Evolutionary conservation across 2,113 vertebrate genomes (phyloP), one percentile per base, ranked within the genome.

Genomic region (Helogale parvula): DNA sequence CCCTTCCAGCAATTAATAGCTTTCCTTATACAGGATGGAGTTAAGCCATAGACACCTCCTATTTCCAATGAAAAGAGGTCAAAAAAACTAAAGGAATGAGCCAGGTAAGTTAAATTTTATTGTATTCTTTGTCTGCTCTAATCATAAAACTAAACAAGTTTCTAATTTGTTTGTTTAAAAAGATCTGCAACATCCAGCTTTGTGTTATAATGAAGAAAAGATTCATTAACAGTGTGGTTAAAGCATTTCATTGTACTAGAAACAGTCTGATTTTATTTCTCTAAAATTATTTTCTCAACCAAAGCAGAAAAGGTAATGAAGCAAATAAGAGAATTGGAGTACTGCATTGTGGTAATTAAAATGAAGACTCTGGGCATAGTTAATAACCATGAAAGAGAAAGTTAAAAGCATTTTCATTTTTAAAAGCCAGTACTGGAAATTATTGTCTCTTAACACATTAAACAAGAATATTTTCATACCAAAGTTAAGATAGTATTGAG

Each of bases 251-350:
- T 33, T 94, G 33, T 93, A 83, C 47, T 87, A n/a, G 47, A 96
- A 97, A 93, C 6, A 90, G 90, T 90, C 38, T 93, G 52, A 93
- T 96, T 96, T 97, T 89, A 96, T 84, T 96, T 95, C 88, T 96
- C 71, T 86, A 88, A 96, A 97, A 95, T 97, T 95, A 96, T 96
- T 96, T 96, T 97, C 80, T 90, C 88, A 97, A 93, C 52, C 47
- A 97, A 90, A 94, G 81, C n/a, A 94, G 81, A 96, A 86, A 92
- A 91, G 7, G 52, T 96, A 97, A 97, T 94, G 63, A 98, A 97
- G 88, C 52, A 96, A 97, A 76, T 87, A 96, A 92, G 8, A 88
- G 65, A 97, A 97, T 0, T 95, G 54, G 92, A 90, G 54, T 71
- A 84, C 57, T 85, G 21, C 27, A 90, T 13, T 57, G 85, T 69